phyloP scores from a whole-genome alignment of 2,797 vertebrate species.

The Pipistrellus pipistrellus region DNA sequence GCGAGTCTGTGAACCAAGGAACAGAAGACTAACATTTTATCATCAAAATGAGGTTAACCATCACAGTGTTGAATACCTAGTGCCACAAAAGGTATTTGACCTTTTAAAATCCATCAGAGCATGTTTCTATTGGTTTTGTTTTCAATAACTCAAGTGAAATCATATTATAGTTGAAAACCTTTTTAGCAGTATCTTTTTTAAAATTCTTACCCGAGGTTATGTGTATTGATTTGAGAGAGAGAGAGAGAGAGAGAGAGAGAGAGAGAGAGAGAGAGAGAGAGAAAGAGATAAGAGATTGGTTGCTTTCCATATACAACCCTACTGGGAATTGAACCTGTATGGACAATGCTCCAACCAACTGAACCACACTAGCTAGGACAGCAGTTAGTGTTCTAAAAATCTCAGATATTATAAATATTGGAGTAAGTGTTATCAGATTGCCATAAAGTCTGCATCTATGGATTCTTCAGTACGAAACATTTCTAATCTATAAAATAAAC shows the following conservation, averaged over 20 bases:
- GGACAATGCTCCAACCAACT: background rate
- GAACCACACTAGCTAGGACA: background rate
- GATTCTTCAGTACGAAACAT: slow-evolving; percentile 1
- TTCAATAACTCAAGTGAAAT: slow-evolving; percentile 66
- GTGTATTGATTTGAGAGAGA: background rate
- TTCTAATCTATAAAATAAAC: slow-evolving; percentile 38
- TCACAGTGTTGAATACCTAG: slow-evolving; percentile 61
- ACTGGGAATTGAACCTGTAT: background rate
- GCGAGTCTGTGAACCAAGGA: background rate
- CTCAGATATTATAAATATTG: slow-evolving; percentile 6
- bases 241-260: background rate
- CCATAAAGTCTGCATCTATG: slow-evolving; percentile 23
- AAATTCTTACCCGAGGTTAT: background rate
- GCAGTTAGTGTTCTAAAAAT: slow-evolving; percentile 24
- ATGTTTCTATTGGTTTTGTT: slow-evolving; percentile 72
- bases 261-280: too few relatives aligned
- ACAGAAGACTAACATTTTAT: slow-evolving; percentile 41
- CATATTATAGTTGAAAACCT: slow-evolving; percentile 12
- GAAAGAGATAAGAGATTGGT: background rate
- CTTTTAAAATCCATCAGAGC: slow-evolving; percentile 69
- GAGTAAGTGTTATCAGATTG: slow-evolving; percentile 28
- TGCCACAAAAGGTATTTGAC: slow-evolving; percentile 63
- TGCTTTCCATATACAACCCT: background rate
- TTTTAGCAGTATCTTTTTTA: slow-evolving; percentile 20
- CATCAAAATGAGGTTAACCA: slow-evolving; percentile 57